Evolutionary conservation across 2,113 vertebrate genomes (phyloP).

Genomic region (Gulo gulo): DNA sequence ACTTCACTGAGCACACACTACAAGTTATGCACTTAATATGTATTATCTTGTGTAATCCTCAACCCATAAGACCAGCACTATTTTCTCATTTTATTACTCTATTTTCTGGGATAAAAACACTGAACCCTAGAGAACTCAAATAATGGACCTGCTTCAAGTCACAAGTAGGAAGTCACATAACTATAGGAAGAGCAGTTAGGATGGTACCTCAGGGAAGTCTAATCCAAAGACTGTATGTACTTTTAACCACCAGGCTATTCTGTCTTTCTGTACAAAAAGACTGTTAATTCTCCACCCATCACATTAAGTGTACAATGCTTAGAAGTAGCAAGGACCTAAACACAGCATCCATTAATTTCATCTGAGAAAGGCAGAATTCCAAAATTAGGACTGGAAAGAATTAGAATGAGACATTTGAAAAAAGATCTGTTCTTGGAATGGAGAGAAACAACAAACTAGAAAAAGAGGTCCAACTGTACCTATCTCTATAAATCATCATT

Average conservation of each 20-base stretch:
- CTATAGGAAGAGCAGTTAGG: neutral
- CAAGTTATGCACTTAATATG: neutral
- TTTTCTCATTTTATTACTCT: neutral
- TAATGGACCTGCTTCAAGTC: neutral
- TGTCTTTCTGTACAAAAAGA: neutral
- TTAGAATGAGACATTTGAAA: neutral
- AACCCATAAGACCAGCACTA: neutral
- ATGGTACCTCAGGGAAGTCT: neutral
- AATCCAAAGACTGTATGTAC: neutral
- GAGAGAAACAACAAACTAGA: neutral
- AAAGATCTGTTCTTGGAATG: neutral
- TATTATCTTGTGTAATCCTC: neutral
- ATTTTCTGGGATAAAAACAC: neutral
- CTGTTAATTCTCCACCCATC: neutral
- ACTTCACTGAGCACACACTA: neutral
- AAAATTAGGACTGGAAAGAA: neutral
- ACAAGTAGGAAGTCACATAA: neutral
- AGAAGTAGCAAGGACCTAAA: conserved; percentile 6
- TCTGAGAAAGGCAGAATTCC: neutral
- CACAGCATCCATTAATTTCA: neutral
- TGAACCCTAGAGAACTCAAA: neutral
- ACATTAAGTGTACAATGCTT: neutral
- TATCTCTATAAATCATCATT: neutral
- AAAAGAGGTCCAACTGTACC: neutral
- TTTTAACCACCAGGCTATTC: neutral